phyloP scores from a whole-genome alignment of 2,113 vertebrate species.

The Promerops cafer region DNA sequence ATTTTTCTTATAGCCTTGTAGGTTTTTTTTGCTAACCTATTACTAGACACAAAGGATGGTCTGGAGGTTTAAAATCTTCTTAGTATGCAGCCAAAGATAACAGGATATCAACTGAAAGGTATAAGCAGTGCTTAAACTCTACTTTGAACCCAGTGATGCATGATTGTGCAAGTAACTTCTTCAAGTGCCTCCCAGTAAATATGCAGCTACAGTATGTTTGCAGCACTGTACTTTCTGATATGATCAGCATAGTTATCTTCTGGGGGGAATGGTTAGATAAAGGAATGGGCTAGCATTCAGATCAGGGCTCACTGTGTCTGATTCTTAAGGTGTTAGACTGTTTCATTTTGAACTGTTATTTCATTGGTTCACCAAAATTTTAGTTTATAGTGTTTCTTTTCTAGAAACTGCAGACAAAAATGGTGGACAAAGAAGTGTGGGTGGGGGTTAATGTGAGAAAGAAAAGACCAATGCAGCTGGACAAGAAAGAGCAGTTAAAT shows the following conservation, averaged over 20 bases:
- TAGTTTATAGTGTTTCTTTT: background rate
- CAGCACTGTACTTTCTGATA: background rate
- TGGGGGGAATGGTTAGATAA: background rate
- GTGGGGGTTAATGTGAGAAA: background rate
- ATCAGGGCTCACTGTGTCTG: background rate
- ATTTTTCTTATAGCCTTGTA: background rate
- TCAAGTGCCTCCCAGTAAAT: background rate
- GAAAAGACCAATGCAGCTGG: background rate
- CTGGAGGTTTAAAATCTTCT: background rate
- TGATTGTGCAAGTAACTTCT: background rate
- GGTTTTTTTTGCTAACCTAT: background rate
- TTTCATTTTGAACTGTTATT: background rate
- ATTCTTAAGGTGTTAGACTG: background rate
- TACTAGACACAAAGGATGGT: background rate
- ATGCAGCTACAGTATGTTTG: background rate
- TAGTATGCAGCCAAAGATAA: conserved; percentile 21
- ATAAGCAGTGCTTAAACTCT: background rate
- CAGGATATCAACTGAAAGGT: conserved; percentile 2
- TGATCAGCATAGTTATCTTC: background rate
- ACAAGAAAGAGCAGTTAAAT: background rate
- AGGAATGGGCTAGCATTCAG: background rate
- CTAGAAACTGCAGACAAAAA: background rate
- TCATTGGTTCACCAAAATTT: background rate
- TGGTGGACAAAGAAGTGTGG: background rate
- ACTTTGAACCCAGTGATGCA: background rate